phyloP scores from a whole-genome alignment of 2,888 invertebrate species.

The Agrilus mali region DNA sequence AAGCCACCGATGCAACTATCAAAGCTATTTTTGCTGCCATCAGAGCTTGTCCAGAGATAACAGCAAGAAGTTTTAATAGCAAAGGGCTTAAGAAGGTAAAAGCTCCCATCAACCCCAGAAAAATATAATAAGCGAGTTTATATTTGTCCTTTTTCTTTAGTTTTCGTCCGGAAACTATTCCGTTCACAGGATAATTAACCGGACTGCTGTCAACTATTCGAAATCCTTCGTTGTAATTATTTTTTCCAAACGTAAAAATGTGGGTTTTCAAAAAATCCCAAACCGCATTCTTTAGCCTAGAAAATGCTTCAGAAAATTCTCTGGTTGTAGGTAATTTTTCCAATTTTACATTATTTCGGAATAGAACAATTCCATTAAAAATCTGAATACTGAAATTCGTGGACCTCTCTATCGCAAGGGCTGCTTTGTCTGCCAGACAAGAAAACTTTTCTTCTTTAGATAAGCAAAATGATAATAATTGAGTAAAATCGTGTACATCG shows the following conservation, averaged over 20 bases:
- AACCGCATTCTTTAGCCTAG: conserved; percentile 39
- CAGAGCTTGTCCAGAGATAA: conserved; percentile 58
- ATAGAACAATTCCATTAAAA: conserved; percentile 24
- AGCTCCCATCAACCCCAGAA: conserved; percentile 29
- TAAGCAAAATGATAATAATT: conserved; percentile 11
- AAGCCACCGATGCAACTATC: conserved; percentile 53
- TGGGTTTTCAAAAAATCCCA: conserved; percentile 52
- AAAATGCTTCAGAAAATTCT: conserved; percentile 14
- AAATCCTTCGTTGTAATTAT: background rate
- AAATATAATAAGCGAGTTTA: conserved; percentile 17
- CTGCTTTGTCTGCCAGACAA: conserved; percentile 27
- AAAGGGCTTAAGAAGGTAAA: conserved; percentile 57
- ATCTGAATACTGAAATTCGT: conserved; percentile 25
- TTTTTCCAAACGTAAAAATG: conserved; percentile 41
- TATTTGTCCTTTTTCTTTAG: background rate
- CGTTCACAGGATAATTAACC: conserved; percentile 5
- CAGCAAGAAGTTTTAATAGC: conserved; percentile 54
- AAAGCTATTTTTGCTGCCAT: conserved; percentile 62
- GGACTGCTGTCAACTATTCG: conserved; percentile 1
- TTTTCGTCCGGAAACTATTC: background rate
- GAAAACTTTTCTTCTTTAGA: conserved; percentile 14
- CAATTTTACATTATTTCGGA: conserved; percentile 20
- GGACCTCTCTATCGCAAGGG: conserved; percentile 24
- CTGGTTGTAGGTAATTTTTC: conserved; percentile 11
- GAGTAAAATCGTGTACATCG: too few species aligned